phyloP scores from a whole-genome alignment of 2,113 vertebrate species.

The Ochotona curzoniae region DNA sequence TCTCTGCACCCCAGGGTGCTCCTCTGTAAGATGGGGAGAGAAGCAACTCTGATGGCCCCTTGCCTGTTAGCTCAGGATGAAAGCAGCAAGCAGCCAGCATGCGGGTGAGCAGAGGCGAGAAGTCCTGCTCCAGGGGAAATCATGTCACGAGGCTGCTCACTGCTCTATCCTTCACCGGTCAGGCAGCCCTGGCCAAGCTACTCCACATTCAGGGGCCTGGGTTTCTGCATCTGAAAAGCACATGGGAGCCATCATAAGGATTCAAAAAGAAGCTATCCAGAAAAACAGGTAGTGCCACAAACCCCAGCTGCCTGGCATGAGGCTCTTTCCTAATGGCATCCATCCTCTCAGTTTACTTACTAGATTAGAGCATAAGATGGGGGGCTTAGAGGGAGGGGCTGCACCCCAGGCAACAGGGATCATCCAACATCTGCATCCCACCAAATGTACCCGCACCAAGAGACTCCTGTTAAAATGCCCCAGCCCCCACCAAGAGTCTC shows the following conservation, averaged over 20 bases:
- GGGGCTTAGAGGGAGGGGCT: too few species aligned
- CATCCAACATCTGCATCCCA: not conserved
- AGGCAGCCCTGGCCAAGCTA: not conserved
- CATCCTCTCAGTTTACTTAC: not conserved
- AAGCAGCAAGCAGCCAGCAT: not conserved
- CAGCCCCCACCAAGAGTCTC: not conserved
- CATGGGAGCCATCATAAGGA: too few species aligned
- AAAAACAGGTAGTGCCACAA: too few species aligned
- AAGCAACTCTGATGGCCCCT: not conserved
- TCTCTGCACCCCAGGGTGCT: not conserved
- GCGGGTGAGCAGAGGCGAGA: rapidly evolving
- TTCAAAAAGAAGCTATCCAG: too few species aligned
- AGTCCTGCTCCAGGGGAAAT: not conserved
- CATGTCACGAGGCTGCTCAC: not conserved
- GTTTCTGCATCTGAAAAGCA: not conserved
- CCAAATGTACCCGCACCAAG: too few species aligned
- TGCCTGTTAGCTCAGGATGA: not conserved
- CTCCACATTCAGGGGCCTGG: not conserved
- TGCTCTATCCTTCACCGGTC: not conserved
- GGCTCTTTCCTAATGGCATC: not conserved
- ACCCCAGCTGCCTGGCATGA: not conserved
- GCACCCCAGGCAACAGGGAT: not conserved
- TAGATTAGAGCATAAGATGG: not conserved
- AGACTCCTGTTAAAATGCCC: not conserved
- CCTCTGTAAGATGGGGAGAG: not conserved